Base-by-base conservation (phyloP, 2,797 vertebrate genomes). In the Tapirus indicus region DNA sequence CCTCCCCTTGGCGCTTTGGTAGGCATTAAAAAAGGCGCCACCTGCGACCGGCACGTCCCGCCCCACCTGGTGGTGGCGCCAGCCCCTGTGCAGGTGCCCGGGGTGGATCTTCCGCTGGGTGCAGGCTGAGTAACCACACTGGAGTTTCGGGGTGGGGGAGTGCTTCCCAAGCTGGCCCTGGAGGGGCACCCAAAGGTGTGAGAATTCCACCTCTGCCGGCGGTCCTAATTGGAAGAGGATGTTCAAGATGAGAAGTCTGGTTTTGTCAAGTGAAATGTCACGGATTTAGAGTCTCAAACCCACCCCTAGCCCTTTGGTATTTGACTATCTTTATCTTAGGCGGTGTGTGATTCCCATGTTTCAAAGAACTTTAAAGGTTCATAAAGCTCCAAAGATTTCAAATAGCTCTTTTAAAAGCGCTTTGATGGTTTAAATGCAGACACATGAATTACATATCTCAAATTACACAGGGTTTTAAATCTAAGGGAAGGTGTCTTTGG, bases 361-460 rank as follows among this genome's bases (percentile, higher is more conserved):
- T 97, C 98, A 97, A 88, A 97, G 94, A 95, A 94, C 89, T 97
- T 96, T 94, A 91, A 93, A 97, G 93, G 87, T 97, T 95, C 78
- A 54, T 82, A 97, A 89, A 94, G 72, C 97, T 77, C 93, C 97
- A 75, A 90, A 68, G 94, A 92, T 95, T 96, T 97, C 98, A 97
- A 97, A 95, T 69, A 80, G 91, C 89, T 93, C 94, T 93, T 96
- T 87, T 77, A 71, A 97, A 97, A 97, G 93, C 91, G 88, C 95
- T 97, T 97, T 97, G 98, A 97, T 97, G 97, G 91, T 74, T 96
- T 97, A 95, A 95, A 95, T 93, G 96, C 94, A 97, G 91, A 64
- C 91, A 54, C 77, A 44, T 78, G 87, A 97, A 92, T 96, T 94
- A 82, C 71, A 29, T 95, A 62, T 92, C 96, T 95, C 85, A 88